These are phyloP conservation scores for Sigmodon hispidus DNA, from an alignment of 2,113 vertebrate species.

Conservation along the genomic window DNA sequence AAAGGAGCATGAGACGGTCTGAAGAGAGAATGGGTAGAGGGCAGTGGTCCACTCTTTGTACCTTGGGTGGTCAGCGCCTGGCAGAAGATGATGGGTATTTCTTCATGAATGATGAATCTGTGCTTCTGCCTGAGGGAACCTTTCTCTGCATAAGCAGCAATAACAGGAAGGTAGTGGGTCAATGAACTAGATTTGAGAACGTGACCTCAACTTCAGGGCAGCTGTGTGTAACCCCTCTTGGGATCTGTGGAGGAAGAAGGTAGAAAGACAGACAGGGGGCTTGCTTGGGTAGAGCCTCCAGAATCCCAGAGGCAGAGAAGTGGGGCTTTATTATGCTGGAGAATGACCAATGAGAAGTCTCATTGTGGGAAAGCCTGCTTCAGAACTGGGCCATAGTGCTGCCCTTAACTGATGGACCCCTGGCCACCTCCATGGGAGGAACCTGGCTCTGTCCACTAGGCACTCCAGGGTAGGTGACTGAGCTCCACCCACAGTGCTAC, in stretches of 20 bases:
- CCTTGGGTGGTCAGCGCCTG: not conserved
- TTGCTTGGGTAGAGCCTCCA: too few species aligned
- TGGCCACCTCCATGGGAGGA: too few species aligned
- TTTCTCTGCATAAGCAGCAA: not conserved
- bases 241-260: not conserved
- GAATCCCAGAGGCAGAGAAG: not conserved
- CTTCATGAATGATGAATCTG: not conserved
- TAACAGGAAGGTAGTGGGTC: not conserved
- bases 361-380: not conserved
- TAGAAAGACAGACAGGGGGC: not conserved
- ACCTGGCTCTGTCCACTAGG: accelerated
- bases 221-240: not conserved
- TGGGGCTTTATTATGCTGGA: not conserved
- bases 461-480: too few species aligned
- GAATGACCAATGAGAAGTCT: not conserved
- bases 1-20: not conserved
- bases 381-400: not conserved
- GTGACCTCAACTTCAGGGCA: not conserved
- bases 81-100: not conserved
- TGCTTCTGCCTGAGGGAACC: not conserved
- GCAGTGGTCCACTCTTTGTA: not conserved
- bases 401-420: not conserved
- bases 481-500: not conserved
- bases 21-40: not conserved
- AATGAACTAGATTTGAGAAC: too few species aligned